Evolutionary conservation across 1,140 invertebrate genomes (phyloP).

Genomic region (Hormaphis cornu): DNA sequence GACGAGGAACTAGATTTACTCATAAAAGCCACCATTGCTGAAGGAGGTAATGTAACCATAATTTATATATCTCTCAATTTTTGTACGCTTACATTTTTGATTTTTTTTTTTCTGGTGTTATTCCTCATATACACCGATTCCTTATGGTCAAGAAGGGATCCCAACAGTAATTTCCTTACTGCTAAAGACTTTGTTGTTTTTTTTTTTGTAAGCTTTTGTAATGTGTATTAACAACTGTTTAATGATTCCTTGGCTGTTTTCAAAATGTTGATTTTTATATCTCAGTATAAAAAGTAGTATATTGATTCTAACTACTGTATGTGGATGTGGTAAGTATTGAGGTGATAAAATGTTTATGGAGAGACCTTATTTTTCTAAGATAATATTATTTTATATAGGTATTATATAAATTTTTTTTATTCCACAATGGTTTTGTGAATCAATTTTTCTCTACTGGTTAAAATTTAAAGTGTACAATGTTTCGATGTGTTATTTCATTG

Average conservation of each 20-base stretch:
- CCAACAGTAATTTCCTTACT: slow-evolving; percentile 36
- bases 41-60: slow-evolving; percentile 70
- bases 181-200: slow-evolving; percentile 27
- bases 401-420: slow-evolving; percentile 7
- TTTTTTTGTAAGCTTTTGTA: slow-evolving; percentile 14
- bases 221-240: slow-evolving; percentile 5
- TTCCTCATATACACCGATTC: slow-evolving; percentile 98
- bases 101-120: slow-evolving; percentile 61
- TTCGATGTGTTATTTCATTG: slow-evolving; percentile 27
- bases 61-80: neutral
- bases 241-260: no score
- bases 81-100: neutral
- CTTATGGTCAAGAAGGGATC: slow-evolving; percentile 92
- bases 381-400: slow-evolving; percentile 5
- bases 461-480: slow-evolving; percentile 3
- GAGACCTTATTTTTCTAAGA: slow-evolving; percentile 7
- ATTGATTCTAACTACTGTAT: no score
- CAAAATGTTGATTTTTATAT: neutral
- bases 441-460: neutral
- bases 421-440: slow-evolving; percentile 16
- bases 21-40: slow-evolving; percentile 98
- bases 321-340: no score
- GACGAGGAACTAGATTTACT: slow-evolving; percentile 98
- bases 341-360: no score
- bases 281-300: no score